Percentiles rank a stretch among this genome's conserved stretches.
phyloP scores from a whole-genome alignment of 2,113 vertebrate genomes.

The Eretmochelys imbricata region DNA sequence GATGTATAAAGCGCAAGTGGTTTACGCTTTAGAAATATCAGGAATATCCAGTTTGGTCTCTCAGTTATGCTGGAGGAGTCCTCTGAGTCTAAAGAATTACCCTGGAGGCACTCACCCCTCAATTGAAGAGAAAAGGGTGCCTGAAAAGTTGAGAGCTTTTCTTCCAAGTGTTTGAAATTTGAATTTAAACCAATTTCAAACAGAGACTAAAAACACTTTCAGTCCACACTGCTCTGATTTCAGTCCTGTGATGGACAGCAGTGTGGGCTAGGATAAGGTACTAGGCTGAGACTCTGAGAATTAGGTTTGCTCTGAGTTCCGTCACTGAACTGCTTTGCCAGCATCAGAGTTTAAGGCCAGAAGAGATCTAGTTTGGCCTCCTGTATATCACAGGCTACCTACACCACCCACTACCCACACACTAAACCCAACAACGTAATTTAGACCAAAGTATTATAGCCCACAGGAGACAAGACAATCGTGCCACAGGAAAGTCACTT shows the following conservation, averaged over 20 bases:
- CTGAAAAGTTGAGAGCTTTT: neutral
- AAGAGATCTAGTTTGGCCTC: neutral
- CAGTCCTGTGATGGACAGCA: neutral
- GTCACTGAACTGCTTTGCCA: neutral
- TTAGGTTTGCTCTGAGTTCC: neutral
- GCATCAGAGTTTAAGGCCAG: neutral
- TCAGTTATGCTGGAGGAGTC: neutral
- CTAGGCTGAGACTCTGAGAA: neutral
- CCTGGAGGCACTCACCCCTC: neutral
- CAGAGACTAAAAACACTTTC: neutral
- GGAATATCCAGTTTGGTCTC: neutral
- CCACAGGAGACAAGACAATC: neutral
- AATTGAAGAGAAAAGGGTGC: neutral
- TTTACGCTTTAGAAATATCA: neutral
- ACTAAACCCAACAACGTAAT: too few species aligned
- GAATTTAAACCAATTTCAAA: neutral
- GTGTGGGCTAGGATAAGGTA: neutral
- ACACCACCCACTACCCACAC: too few species aligned
- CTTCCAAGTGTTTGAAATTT: neutral
- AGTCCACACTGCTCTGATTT: neutral
- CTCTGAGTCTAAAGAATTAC: neutral
- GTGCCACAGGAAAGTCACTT: neutral
- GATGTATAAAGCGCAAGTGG: neutral
- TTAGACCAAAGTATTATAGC: neutral
- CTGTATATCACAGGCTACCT: too few species aligned